These are phyloP conservation scores for Apodemia duryi DNA, from an alignment of 2,888 invertebrate genomes.

Conservation along the genomic window DNA sequence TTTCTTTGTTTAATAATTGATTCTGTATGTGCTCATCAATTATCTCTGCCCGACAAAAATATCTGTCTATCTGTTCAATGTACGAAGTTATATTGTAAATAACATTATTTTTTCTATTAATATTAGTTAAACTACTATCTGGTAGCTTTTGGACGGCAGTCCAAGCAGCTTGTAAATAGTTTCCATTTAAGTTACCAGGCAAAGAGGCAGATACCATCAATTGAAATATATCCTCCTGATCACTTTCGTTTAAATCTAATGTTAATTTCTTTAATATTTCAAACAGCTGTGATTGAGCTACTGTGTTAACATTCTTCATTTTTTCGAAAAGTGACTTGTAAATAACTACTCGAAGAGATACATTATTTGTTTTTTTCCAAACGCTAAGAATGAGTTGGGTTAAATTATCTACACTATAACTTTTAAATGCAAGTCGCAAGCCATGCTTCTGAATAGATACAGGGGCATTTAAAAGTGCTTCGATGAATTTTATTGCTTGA, in stretches of 20 bases:
- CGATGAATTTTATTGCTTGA: slow-evolving; percentile 40
- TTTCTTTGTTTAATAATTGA: slow-evolving; percentile 33
- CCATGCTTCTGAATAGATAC: slow-evolving; percentile 53
- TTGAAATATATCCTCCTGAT: slow-evolving; percentile 42
- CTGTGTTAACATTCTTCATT: slow-evolving; percentile 31
- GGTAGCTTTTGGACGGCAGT: slow-evolving; percentile 38
- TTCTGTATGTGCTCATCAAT: slow-evolving; percentile 39
- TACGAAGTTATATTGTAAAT: slow-evolving; percentile 34
- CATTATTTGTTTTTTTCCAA: slow-evolving; percentile 48
- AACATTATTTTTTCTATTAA: slow-evolving; percentile 33
- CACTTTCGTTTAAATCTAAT: slow-evolving; percentile 40
- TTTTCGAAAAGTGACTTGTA: slow-evolving; percentile 42
- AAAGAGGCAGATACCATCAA: slow-evolving; percentile 35
- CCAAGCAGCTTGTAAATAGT: slow-evolving; percentile 43
- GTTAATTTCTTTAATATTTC: slow-evolving; percentile 43
- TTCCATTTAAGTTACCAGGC: slow-evolving; percentile 35
- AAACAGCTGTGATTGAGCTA: slow-evolving; percentile 37
- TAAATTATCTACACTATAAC: slow-evolving; percentile 41
- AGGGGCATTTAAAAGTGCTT: slow-evolving; percentile 42
- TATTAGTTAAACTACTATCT: slow-evolving; percentile 35
- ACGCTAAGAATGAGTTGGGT: slow-evolving; percentile 35
- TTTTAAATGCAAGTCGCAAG: slow-evolving; percentile 47
- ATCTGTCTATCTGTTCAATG: slow-evolving; percentile 36
- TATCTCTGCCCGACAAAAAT: slow-evolving; percentile 35
- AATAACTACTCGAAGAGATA: slow-evolving; percentile 43